Evolutionary conservation across 2,797 vertebrate species (phyloP).

Genomic region (Enteromius thamalakanensis): DNA sequence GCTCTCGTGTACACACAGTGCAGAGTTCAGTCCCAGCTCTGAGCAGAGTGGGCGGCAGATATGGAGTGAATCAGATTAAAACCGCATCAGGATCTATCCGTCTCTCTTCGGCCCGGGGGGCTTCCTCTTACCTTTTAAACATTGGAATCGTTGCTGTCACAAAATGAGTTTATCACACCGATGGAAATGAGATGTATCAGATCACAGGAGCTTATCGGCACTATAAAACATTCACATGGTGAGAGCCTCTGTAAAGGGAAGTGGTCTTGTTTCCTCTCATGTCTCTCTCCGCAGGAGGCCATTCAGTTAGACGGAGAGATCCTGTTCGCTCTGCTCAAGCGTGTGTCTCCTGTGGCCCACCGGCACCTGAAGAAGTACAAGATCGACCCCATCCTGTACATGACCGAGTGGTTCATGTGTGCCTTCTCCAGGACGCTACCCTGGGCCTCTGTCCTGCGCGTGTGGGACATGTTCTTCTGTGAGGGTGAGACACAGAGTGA

Average conservation of each 20-base stretch:
- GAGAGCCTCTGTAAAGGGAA: not conserved
- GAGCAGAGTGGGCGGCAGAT: slow-evolving; percentile 54
- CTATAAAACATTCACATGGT: not conserved
- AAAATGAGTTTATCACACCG: slow-evolving; percentile 18
- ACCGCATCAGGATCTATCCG: slow-evolving; percentile 23
- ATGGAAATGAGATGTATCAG: slow-evolving; percentile 6
- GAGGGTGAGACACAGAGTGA: slow-evolving; percentile 80
- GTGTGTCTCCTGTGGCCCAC: slow-evolving; percentile 85
- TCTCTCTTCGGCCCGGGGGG: not conserved
- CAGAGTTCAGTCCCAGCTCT: not conserved
- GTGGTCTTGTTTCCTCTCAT: not conserved
- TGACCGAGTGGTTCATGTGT: slow-evolving; percentile 99
- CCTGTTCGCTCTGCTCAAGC: slow-evolving; percentile 88
- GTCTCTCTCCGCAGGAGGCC: slow-evolving; percentile 82
- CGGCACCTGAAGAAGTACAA: slow-evolving; percentile 94
- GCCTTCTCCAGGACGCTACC: slow-evolving; percentile 95
- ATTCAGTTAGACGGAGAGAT: slow-evolving; percentile 98
- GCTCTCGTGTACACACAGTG: not conserved
- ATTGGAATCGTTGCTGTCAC: not conserved
- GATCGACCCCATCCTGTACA: slow-evolving; percentile 94
- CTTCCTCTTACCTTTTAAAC: slow-evolving; percentile 21
- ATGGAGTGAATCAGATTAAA: slow-evolving; percentile 63
- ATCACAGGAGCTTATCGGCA: not conserved
- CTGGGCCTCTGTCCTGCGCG: slow-evolving; percentile 92
- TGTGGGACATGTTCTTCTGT: slow-evolving; percentile 99